Evolutionary conservation across 2,113 vertebrate genomes (phyloP), one percentile per base, ranked within the genome.

Genomic region (Pseudorhombus dupliciocellatus): DNA sequence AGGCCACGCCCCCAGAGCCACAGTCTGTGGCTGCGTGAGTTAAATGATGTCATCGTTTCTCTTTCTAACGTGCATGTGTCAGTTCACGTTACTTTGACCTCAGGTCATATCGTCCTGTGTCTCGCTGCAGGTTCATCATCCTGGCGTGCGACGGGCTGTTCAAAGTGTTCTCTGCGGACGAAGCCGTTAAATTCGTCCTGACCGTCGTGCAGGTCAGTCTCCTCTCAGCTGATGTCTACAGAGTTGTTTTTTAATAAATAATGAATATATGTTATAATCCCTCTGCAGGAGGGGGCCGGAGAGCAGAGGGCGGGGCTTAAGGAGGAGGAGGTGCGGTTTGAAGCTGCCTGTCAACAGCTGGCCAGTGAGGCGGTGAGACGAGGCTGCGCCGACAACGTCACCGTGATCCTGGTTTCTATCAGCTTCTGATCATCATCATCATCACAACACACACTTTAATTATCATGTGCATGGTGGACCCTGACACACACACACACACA

Each of bases 71-170:
- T 7, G 30, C 8, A 31, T 7, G 30, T 31, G 30, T 31, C 30
- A 31, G 30, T 31, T 31, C 30, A n/a, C n/a, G n/a, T n/a, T n/a
- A n/a, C n/a, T n/a, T n/a, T n/a, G n/a, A n/a, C n/a, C n/a, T n/a
- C n/a, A n/a, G n/a, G n/a, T n/a, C n/a, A n/a, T n/a, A n/a, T n/a
- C n/a, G n/a, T 15, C 40, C 2, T 42, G 40, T 11, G 40, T 42
- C 10, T 70, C 16, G 77, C 61, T 20, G 3, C 40, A 99, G 98
- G 91, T 99, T 98, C 85, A 92, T 99, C 84, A 79, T 99, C 74
- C 90, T 99, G 88, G 97, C 98, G 0, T 99, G 98, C 71, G 98
- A 99, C 48, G 97, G 98, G 57, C 93, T 99, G 61, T 99, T 99
- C 77, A 99, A 98, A 89, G 98, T 97, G 4, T 99, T 99, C 53